Conservation (phyloP, 2,113 vertebrate species). For the Pipa parva region DNA sequence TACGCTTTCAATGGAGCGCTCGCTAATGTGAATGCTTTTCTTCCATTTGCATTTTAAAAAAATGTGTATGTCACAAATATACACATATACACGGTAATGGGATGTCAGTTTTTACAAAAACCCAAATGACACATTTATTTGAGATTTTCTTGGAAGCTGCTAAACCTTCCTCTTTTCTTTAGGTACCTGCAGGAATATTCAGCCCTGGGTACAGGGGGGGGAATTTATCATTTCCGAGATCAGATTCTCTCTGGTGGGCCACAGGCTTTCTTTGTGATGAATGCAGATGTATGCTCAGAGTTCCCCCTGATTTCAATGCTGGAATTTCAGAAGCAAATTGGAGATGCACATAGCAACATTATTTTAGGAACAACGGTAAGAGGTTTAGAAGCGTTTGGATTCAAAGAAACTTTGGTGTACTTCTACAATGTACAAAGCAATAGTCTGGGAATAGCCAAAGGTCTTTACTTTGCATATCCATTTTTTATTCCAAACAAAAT, state of each 20-base stretch:
- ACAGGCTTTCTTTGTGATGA: conserved; percentile 92
- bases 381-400: not conserved
- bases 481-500: no score
- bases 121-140: no score
- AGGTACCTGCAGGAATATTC: conserved; percentile 95
- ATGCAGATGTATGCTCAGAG: conserved; percentile 90
- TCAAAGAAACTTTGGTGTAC: not conserved
- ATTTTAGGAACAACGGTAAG: conserved; percentile 94
- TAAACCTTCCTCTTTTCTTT: not conserved
- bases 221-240: conserved; percentile 97
- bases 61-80: no score
- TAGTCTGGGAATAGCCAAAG: no score
- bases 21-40: no score
- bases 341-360: conserved; percentile 74
- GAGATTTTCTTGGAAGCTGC: no score
- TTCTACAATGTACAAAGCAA: no score
- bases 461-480: no score
- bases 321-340: conserved; percentile 71
- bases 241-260: conserved; percentile 90
- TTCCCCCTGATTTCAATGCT: conserved; percentile 91
- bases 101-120: no score
- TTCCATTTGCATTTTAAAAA: no score
- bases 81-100: no score
- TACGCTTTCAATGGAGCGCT: no score
- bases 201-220: conserved; percentile 89